Evolutionary conservation across 2,888 invertebrate genomes (phyloP).

Genomic region (Eupithecia inturbata): DNA sequence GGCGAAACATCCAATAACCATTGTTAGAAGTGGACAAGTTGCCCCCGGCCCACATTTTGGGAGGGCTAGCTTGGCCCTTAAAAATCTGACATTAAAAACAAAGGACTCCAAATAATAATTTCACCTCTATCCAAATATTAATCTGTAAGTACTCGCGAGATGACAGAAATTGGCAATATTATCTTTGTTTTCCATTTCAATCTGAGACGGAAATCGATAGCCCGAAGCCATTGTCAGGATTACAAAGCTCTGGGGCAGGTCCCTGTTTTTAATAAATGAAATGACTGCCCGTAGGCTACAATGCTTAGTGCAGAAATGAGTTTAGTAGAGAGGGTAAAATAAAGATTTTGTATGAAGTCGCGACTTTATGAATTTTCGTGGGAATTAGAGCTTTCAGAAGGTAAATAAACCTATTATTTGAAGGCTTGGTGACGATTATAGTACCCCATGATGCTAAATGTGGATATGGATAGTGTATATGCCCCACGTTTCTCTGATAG

Average conservation of each 20-base stretch:
- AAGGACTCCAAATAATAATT: neutral
- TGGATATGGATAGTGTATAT: too few relatives aligned
- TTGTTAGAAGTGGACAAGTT: neutral
- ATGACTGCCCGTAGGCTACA: conserved; percentile 48
- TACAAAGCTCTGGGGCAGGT: conserved; percentile 57
- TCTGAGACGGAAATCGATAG: conserved; percentile 74
- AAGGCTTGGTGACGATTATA: neutral
- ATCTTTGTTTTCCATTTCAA: conserved; percentile 78
- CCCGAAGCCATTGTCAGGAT: conserved; percentile 67
- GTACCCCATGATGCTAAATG: too few relatives aligned
- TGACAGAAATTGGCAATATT: conserved; percentile 67
- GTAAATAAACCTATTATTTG: neutral
- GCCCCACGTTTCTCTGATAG: too few relatives aligned
- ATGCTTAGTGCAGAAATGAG: conserved; percentile 31
- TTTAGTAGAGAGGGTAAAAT: neutral
- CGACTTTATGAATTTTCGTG: neutral
- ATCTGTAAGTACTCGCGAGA: conserved; percentile 46
- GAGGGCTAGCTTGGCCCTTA: neutral
- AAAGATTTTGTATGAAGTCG: neutral
- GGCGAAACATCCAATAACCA: neutral
- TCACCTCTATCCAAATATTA: conserved; percentile 36
- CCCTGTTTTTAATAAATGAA: conserved; percentile 69
- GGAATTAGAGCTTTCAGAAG: neutral
- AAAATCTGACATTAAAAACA: neutral
- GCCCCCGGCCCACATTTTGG: neutral